A percentile compares a stretch with the other conserved stretches of the same genome.
phyloP scores from a whole-genome alignment of 2,888 invertebrate genomes.

The Amiota communis region DNA sequence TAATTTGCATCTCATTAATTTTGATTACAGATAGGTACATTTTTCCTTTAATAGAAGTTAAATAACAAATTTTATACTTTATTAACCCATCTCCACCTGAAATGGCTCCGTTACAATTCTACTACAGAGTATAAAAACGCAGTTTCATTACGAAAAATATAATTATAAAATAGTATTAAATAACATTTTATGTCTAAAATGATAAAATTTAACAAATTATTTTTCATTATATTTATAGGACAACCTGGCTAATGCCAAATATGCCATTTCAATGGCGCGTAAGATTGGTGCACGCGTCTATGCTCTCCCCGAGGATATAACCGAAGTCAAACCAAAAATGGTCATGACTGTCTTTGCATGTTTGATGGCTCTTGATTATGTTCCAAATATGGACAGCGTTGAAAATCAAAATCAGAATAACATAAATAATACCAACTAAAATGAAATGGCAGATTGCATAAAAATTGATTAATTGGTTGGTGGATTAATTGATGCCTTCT shows the following conservation, averaged over 20 bases:
- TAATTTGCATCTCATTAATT: no score
- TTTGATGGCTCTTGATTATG: slow-evolving; percentile 97
- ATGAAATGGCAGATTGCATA: slow-evolving; percentile 12
- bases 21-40: no score
- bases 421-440: slow-evolving; percentile 46
- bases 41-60: no score
- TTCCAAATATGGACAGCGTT: slow-evolving; percentile 86
- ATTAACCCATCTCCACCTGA: no score
- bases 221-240: slow-evolving; percentile 78
- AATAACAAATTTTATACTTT: no score
- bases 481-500: no score
- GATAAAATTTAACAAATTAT: no score
- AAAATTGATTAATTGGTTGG: no score
- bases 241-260: slow-evolving; percentile 97
- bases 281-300: slow-evolving; percentile 98
- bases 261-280: slow-evolving; percentile 97
- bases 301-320: slow-evolving; percentile 98
- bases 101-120: not conserved
- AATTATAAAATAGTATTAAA: no score
- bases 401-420: slow-evolving; percentile 67
- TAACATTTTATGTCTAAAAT: no score
- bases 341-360: slow-evolving; percentile 99
- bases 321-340: slow-evolving; percentile 98
- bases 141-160: no score
- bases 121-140: not conserved